phyloP scores from a whole-genome alignment of 2,888 invertebrate genomes.

The Yponomeuta sedellus region DNA sequence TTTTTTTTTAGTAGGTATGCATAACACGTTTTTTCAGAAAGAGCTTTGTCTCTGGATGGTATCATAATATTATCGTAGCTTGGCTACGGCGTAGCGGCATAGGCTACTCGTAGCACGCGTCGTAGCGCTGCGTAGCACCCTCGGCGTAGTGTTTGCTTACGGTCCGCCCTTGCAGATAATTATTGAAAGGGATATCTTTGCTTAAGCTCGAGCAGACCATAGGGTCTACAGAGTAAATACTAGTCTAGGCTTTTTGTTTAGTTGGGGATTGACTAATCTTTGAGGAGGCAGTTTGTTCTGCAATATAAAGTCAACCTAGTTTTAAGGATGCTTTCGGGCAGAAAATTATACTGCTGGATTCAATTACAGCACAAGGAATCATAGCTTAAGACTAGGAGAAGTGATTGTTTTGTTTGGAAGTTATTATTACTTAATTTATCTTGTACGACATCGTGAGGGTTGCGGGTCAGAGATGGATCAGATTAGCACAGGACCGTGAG shows the following conservation, averaged over 20 bases:
- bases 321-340: no score
- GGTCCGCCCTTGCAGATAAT: background rate
- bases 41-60: no score
- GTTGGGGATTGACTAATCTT: background rate
- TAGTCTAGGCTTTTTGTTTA: background rate
- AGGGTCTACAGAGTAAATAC: background rate
- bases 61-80: background rate
- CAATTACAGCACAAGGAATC: no score
- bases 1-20: no score
- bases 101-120: background rate
- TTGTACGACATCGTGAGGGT: no score
- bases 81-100: background rate
- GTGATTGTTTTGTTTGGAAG: no score
- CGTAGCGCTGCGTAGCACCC: background rate
- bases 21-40: no score
- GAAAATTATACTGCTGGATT: no score
- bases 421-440: no score
- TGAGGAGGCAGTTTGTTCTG: background rate
- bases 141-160: background rate
- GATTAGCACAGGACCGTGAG: no score
- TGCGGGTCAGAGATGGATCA: no score
- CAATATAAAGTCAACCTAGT: background rate
- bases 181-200: background rate
- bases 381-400: no score
- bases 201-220: background rate